These are phyloP conservation scores for Pocillopora meandrina DNA, from an alignment of 92 coral and sea anemone genomes.

Conservation along the genomic window DNA sequence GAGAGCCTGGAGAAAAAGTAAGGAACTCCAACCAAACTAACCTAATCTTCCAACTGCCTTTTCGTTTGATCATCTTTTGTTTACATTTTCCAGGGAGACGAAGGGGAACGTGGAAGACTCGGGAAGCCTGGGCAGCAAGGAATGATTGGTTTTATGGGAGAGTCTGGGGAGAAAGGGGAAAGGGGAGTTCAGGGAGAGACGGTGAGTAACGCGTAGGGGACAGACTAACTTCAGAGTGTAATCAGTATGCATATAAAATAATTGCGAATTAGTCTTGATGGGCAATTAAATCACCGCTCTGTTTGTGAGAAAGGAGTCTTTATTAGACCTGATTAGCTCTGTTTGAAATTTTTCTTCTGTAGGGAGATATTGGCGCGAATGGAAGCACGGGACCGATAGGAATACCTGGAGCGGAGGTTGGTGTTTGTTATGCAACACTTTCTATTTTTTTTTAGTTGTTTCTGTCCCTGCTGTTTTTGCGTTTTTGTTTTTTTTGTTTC, in stretches of 20 bases:
- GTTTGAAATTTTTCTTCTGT: too few relatives aligned
- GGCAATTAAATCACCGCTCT: too few relatives aligned
- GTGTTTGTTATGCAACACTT: background rate
- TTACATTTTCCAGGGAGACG: conserved; percentile 20
- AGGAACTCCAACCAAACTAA: background rate
- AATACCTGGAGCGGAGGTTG: conserved; percentile 18
- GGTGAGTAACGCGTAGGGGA: conserved; percentile 12
- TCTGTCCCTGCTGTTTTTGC: background rate
- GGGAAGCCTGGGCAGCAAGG: conserved; percentile 27
- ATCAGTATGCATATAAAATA: background rate
- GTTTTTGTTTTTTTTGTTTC: background rate
- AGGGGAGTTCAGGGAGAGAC: conserved; percentile 11
- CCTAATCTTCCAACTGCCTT: background rate
- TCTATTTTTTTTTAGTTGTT: background rate
- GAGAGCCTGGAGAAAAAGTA: conserved; percentile 31
- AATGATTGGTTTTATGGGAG: conserved; percentile 18
- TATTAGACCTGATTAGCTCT: background rate
- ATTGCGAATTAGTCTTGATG: too few relatives aligned
- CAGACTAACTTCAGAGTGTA: background rate
- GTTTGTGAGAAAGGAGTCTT: too few relatives aligned
- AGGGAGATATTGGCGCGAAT: conserved; percentile 11
- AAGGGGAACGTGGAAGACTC: conserved; percentile 5
- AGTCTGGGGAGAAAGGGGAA: conserved; percentile 36
- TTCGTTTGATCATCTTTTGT: too few relatives aligned
- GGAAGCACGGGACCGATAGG: conserved; percentile 25